These are phyloP conservation scores for Notechis scutatus DNA, from an alignment of 2,113 vertebrate species.

Conservation along the genomic window DNA sequence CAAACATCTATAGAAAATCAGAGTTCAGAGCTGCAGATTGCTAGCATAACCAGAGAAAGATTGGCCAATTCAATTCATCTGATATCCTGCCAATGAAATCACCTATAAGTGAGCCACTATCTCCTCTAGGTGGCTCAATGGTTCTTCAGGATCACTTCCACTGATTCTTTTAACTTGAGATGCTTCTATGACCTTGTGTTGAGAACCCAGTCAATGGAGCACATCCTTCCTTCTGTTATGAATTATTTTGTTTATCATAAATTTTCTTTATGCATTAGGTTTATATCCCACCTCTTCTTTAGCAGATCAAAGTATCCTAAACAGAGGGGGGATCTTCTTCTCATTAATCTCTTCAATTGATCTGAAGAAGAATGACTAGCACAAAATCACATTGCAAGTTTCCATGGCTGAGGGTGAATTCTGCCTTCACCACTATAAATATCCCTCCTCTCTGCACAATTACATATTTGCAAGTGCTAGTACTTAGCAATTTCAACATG, in stretches of 20 bases:
- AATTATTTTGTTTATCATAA: background rate
- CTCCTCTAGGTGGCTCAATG: background rate
- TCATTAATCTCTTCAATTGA: background rate
- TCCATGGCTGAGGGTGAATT: background rate
- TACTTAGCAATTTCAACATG: slow-evolving; percentile 42
- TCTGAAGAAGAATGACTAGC: background rate
- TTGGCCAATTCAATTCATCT: background rate
- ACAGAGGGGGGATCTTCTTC: background rate
- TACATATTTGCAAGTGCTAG: slow-evolving; percentile 29
- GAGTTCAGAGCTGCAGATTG: background rate
- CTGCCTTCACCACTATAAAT: background rate
- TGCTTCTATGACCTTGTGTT: background rate
- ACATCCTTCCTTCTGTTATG: background rate
- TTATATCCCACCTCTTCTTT: background rate
- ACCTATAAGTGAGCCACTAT: background rate
- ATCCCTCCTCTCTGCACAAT: background rate
- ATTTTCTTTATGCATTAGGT: background rate
- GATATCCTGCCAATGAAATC: background rate
- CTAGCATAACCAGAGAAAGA: background rate
- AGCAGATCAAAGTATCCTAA: background rate
- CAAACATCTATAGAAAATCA: background rate
- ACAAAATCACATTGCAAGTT: background rate
- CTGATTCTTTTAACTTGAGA: background rate
- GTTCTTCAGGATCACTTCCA: background rate
- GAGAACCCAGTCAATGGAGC: background rate